These are phyloP conservation scores for Falco biarmicus DNA, from an alignment of 2,797 vertebrate species.

Conservation along the genomic window DNA sequence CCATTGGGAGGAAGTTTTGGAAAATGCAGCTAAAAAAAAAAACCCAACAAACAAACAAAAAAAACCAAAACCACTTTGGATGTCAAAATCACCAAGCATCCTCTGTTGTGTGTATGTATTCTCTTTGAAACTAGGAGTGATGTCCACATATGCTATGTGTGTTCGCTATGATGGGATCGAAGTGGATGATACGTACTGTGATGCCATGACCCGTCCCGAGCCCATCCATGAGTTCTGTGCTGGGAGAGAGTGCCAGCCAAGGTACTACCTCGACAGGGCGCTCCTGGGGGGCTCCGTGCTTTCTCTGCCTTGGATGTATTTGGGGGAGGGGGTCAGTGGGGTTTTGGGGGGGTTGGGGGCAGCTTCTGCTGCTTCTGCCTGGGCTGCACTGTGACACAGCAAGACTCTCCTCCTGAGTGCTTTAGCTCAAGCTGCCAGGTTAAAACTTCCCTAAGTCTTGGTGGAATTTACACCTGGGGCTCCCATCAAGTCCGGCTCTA, in stretches of 20 bases:
- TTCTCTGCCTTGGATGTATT: neutral
- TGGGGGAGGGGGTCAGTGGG: neutral
- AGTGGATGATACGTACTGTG: constrained; percentile 94
- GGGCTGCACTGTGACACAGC: neutral
- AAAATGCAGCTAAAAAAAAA: neutral
- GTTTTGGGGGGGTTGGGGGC: neutral
- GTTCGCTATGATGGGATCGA: constrained; percentile 94
- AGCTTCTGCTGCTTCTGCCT: neutral
- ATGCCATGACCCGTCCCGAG: constrained; percentile 93
- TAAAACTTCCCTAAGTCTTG: neutral
- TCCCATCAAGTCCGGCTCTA: neutral
- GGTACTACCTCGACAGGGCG: constrained; percentile 73
- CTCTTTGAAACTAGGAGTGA: constrained; percentile 83
- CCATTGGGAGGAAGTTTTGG: neutral
- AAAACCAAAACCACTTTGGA: neutral
- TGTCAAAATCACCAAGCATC: neutral
- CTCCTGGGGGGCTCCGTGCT: neutral
- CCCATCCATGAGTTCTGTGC: constrained; percentile 97
- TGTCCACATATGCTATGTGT: constrained; percentile 92
- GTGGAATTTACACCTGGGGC: neutral
- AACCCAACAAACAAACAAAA: no score
- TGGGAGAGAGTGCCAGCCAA: constrained; percentile 95
- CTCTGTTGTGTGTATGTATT: constrained; percentile 37
- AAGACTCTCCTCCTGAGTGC: neutral
- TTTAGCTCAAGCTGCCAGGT: neutral